Evolutionary conservation across 2,888 invertebrate species (phyloP).

Genomic region (Heliconius cydno): DNA sequence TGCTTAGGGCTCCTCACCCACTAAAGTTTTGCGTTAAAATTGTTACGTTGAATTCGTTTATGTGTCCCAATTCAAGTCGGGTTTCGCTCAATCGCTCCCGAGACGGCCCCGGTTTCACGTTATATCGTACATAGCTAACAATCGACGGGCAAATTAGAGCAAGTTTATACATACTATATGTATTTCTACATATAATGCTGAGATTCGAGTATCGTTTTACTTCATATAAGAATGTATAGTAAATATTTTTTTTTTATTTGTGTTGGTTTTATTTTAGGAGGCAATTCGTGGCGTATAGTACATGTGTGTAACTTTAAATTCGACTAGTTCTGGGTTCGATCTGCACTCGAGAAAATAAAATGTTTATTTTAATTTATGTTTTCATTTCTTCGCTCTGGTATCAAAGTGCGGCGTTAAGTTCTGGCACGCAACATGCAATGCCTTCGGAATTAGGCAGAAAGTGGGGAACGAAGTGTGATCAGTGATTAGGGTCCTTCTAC

Average conservation of each 20-base stretch:
- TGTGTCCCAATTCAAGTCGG: slow-evolving; percentile 62
- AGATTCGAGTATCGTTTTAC: slow-evolving; percentile 49
- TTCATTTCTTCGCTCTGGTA: no score
- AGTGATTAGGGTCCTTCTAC: no score
- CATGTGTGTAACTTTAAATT: background rate
- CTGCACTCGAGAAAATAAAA: background rate
- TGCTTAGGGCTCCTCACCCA: slow-evolving; percentile 22
- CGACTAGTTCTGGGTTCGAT: background rate
- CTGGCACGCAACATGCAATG: no score
- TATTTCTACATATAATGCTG: slow-evolving; percentile 47
- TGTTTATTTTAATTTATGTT: no score
- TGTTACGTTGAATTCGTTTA: slow-evolving; percentile 79
- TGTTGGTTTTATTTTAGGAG: background rate
- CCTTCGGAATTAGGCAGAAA: no score
- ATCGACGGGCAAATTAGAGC: slow-evolving; percentile 65
- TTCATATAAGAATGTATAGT: background rate
- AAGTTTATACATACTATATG: slow-evolving; percentile 52
- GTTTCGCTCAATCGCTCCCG: slow-evolving; percentile 75
- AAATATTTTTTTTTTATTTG: background rate
- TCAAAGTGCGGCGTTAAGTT: no score
- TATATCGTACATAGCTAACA: slow-evolving; percentile 62
- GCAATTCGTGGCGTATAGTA: background rate
- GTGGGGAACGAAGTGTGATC: no score
- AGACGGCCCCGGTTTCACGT: slow-evolving; percentile 68
- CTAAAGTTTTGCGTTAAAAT: slow-evolving; percentile 74